phyloP scores from a whole-genome alignment of 1,140 invertebrate species.

The Diachasma alloeum region DNA sequence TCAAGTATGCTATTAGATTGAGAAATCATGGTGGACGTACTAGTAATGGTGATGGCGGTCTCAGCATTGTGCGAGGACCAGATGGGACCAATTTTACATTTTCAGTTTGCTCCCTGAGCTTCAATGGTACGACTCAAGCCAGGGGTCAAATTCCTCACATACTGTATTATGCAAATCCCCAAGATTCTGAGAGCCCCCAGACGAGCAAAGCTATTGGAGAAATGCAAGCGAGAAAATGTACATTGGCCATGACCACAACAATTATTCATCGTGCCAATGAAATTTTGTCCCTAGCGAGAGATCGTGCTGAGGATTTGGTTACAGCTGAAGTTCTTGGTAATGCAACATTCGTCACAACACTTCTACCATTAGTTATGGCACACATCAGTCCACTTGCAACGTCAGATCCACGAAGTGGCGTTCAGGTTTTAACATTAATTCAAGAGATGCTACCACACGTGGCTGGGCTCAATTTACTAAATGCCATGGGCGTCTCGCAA shows the following conservation, averaged over 20 bases:
- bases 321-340: slow-evolving; percentile 68
- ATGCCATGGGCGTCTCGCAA: slow-evolving; percentile 60
- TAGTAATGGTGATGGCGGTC: slow-evolving; percentile 90
- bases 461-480: slow-evolving; percentile 80
- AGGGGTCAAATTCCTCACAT: slow-evolving; percentile 95
- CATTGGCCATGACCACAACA: slow-evolving; percentile 75
- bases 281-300: slow-evolving; percentile 75
- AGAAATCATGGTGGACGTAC: slow-evolving; percentile 92
- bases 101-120: slow-evolving; percentile 89
- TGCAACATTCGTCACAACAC: slow-evolving; percentile 75
- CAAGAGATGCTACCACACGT: slow-evolving; percentile 92
- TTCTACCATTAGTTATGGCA: slow-evolving; percentile 81
- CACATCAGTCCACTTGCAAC: slow-evolving; percentile 83
- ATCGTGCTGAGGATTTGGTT: slow-evolving; percentile 69
- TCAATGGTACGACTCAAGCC: slow-evolving; percentile 91
- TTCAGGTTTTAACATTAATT: slow-evolving; percentile 89
- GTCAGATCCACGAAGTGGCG: slow-evolving; percentile 87
- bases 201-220: slow-evolving; percentile 74
- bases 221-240: slow-evolving; percentile 76
- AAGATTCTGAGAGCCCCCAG: slow-evolving; percentile 71
- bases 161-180: slow-evolving; percentile 81
- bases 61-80: slow-evolving; percentile 86
- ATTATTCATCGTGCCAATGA: slow-evolving; percentile 79
- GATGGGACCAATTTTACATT: slow-evolving; percentile 95
- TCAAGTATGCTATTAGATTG: slow-evolving; percentile 88